A percentile compares a stretch with the other conserved stretches of the same genome.
Evolutionary conservation across 2,797 vertebrate genomes (phyloP).

Genomic region (Phylloscopus collybita): DNA sequence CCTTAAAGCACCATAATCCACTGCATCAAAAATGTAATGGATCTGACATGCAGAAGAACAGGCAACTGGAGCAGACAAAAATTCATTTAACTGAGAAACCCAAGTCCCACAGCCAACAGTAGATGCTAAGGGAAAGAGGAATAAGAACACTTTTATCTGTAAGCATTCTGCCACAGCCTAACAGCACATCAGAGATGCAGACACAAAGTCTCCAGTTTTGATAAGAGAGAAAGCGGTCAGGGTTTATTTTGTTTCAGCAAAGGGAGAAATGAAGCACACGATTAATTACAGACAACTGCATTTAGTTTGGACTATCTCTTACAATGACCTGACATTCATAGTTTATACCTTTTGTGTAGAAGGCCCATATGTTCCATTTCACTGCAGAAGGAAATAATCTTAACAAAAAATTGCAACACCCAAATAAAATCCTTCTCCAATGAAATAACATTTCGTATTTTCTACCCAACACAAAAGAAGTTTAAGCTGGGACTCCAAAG

Average conservation of each 20-base stretch:
- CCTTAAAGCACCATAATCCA: conserved; percentile 3
- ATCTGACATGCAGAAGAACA: conserved; percentile 14
- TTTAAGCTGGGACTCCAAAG: neutral
- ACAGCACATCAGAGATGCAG: neutral
- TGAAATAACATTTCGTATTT: neutral
- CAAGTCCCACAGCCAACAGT: neutral
- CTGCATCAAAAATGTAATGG: conserved; percentile 18
- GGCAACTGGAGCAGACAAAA: neutral
- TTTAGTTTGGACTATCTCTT: neutral
- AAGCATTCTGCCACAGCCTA: neutral
- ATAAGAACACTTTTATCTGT: neutral
- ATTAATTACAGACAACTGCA: neutral
- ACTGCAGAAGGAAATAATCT: neutral
- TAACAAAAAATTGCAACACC: neutral
- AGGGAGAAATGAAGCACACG: neutral
- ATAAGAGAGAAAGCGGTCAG: neutral
- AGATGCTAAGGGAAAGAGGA: neutral
- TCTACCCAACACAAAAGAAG: neutral
- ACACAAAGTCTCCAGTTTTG: neutral
- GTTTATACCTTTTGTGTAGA: neutral
- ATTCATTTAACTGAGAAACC: neutral
- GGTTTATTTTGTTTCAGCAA: neutral
- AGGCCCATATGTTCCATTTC: neutral
- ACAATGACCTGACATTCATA: neutral
- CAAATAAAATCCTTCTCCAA: neutral